Base-by-base conservation (phyloP, 2,888 invertebrate genomes). In the Ophioninae sp. region DNA sequence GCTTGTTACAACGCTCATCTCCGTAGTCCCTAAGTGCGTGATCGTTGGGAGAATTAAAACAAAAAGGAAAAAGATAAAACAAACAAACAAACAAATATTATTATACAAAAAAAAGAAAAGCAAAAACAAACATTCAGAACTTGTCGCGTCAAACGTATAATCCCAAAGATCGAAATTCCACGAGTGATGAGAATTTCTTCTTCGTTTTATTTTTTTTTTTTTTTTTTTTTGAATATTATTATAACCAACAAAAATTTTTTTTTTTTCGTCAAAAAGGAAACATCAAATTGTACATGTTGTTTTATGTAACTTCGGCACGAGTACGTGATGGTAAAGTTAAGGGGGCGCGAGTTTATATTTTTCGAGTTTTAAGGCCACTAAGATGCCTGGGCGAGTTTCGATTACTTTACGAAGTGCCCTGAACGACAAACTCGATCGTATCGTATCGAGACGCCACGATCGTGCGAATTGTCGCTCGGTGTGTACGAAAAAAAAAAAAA, bases 351-450 rank as follows among this genome's bases (percentile, higher is more conserved):
- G 50, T 81, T 81, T 64, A 72, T 81, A 75, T 69, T 79, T 81
- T 61, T 59, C 44, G 65, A 57, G 56, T 2, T 70, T 37, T 10
- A 59, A 30, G 30, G 39, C 68, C 20, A 37, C 62, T 37, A 13
- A 39, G 70, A 50, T 23, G 57, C 17, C 8, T 68, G 20, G 41
- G 20, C 73, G 78, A 78, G 74, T 87, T 88, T 88, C 80, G 89
- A 91, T 91, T 89, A 88, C 88, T 90, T 90, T 90, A 89, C 89
- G 88, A 90, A 90, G 91, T 89, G 87, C 89, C 90, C 90, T 85
- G 64, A 37, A 81, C 77, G 79, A 86, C 59, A 20, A 68, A 20
- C 62, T 76, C 82, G 75, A 84, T 74, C 80, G 69, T 86, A 82
- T 69, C 68, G 67, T 68, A 70, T 82, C 72, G 79, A 81, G 80